Conservation (phyloP, 2,797 vertebrate genomes). For the Girardinus metallicus region DNA sequence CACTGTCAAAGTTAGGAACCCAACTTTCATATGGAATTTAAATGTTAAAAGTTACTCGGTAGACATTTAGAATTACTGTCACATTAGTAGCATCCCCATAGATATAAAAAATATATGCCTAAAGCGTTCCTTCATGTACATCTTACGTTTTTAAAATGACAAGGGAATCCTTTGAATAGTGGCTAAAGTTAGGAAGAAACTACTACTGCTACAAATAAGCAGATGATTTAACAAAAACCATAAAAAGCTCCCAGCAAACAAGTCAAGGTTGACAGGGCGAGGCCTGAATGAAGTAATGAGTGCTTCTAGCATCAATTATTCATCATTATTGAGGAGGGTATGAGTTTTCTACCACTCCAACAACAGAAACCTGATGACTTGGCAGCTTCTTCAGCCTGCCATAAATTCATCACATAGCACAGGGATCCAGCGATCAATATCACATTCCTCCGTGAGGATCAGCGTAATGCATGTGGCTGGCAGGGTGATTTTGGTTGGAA, state of each 20-base stretch:
- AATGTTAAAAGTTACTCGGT: neutral
- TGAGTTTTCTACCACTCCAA: slow-evolving; percentile 53
- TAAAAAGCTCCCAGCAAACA: slow-evolving; percentile 50
- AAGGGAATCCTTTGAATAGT: too few relatives aligned
- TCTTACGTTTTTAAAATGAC: neutral
- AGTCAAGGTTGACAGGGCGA: slow-evolving; percentile 18
- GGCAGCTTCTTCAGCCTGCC: slow-evolving; percentile 48
- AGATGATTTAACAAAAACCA: slow-evolving; percentile 54
- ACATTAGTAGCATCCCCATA: neutral
- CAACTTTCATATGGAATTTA: neutral
- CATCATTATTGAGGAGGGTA: slow-evolving; percentile 62
- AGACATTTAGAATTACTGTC: neutral
- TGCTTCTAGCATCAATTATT: slow-evolving; percentile 73
- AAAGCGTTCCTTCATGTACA: neutral
- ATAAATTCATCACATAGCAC: slow-evolving; percentile 72
- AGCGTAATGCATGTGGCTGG: slow-evolving; percentile 68
- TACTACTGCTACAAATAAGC: slow-evolving; percentile 30
- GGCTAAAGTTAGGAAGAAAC: too few relatives aligned
- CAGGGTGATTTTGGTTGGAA: slow-evolving; percentile 48
- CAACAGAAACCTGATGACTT: slow-evolving; percentile 48
- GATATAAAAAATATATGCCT: neutral
- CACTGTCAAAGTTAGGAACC: neutral
- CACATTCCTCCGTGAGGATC: slow-evolving; percentile 52
- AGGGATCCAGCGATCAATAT: slow-evolving; percentile 70
- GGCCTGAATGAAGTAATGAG: slow-evolving; percentile 46